A percentile compares a stretch with the other conserved stretches of the same genome.
These are phyloP conservation scores for Chorisops tibialis DNA, from an alignment of 2,888 invertebrate species.

Conservation along the genomic window DNA sequence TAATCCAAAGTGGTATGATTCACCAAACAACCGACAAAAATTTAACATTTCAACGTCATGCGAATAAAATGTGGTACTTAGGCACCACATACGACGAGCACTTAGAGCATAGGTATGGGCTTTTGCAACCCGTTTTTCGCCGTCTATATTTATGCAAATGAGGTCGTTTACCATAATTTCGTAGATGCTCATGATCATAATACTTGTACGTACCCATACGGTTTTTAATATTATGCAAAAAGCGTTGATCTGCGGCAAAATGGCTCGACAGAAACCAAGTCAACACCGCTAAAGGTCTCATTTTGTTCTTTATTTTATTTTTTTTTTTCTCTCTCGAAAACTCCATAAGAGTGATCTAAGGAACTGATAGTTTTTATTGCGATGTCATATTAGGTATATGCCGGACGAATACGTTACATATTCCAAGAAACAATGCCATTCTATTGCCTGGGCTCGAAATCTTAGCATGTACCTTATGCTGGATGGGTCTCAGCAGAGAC, in stretches of 20 bases:
- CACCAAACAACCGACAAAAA: too few relatives aligned
- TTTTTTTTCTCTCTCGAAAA: not conserved
- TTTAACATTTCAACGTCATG: too few relatives aligned
- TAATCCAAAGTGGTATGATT: too few relatives aligned
- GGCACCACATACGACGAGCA: too few relatives aligned
- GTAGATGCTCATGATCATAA: slow-evolving; percentile 8
- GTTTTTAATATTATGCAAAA: slow-evolving; percentile 26
- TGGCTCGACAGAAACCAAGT: not conserved
- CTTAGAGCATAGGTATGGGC: too few relatives aligned
- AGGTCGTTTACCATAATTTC: slow-evolving; percentile 37
- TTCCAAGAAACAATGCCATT: not conserved
- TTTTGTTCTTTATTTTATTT: too few relatives aligned
- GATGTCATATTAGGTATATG: slow-evolving; percentile 27
- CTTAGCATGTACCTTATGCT: too few relatives aligned
- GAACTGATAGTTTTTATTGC: slow-evolving; percentile 32
- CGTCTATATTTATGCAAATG: slow-evolving; percentile 37
- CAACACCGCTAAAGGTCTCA: too few relatives aligned
- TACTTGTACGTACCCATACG: not conserved
- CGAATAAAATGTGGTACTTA: too few relatives aligned
- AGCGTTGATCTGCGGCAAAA: slow-evolving; percentile 26
- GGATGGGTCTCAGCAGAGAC: not conserved
- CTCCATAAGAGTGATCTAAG: slow-evolving; percentile 29
- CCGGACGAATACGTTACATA: not conserved
- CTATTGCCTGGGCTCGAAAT: too few relatives aligned
- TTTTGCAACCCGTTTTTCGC: too few relatives aligned